A percentile compares a stretch with the other conserved stretches of the same genome.
These are phyloP conservation scores for Turnix velox DNA, from an alignment of 2,113 vertebrate species.

Conservation along the genomic window DNA sequence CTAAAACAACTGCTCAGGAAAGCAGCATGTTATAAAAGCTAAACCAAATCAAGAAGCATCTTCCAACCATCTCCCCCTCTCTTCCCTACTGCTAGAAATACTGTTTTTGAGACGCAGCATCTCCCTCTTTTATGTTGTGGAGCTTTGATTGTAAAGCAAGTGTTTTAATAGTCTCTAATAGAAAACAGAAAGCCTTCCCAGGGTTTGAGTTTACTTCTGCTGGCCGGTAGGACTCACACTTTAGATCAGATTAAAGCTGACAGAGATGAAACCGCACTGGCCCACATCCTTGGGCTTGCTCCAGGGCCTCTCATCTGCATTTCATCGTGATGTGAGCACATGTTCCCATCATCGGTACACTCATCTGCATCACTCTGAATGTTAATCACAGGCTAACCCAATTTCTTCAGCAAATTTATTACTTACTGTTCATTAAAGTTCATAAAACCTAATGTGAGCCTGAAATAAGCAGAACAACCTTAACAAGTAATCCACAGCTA, in stretches of 20 bases:
- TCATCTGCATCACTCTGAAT: constrained; percentile 73
- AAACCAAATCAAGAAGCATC: constrained; percentile 28
- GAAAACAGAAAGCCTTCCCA: constrained; percentile 31
- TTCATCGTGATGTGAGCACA: constrained; percentile 77
- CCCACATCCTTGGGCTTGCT: constrained; percentile 78
- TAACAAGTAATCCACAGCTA: constrained; percentile 12
- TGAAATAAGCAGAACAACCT: constrained; percentile 44
- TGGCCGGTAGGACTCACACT: constrained; percentile 16
- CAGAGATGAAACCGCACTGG: constrained; percentile 75
- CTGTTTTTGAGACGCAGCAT: background rate
- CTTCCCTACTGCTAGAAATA: constrained; percentile 18
- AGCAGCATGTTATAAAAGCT: background rate
- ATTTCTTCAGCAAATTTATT: constrained; percentile 76
- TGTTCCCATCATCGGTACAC: constrained; percentile 75
- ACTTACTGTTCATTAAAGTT: constrained; percentile 77
- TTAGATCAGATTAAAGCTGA: constrained; percentile 78
- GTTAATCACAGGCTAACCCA: constrained; percentile 79
- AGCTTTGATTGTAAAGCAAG: constrained; percentile 3
- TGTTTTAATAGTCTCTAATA: constrained; percentile 14
- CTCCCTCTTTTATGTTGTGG: background rate
- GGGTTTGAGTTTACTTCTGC: constrained; percentile 48
- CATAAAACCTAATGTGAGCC: constrained; percentile 58
- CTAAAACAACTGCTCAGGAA: constrained; percentile 13
- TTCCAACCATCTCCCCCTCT: background rate
- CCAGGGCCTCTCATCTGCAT: constrained; percentile 78